Conservation (phyloP, 2,797 vertebrate genomes). For the Hyperoplus immaculatus region DNA sequence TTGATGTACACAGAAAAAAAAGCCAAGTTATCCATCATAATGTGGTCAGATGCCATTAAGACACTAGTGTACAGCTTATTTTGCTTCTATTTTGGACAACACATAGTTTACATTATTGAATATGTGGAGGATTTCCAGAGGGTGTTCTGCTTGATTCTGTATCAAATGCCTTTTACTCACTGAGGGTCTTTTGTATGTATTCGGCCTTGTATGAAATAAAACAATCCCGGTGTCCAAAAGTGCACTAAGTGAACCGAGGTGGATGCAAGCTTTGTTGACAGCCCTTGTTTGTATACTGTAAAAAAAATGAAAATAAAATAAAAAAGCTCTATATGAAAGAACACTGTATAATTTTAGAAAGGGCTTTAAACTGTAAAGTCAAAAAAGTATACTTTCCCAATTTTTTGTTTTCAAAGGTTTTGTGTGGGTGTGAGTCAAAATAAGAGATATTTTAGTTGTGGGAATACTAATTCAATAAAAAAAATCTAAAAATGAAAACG, state of each 20-base stretch:
- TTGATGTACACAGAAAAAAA: conserved; percentile 60
- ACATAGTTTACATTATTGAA: conserved; percentile 72
- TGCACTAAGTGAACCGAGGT: conserved; percentile 69
- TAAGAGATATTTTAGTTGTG: conserved; percentile 62
- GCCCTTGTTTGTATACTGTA: conserved; percentile 69
- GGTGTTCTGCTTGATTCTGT: conserved; percentile 57
- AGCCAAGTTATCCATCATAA: conserved; percentile 56
- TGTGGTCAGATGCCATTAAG: conserved; percentile 60
- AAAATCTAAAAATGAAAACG: conserved; percentile 8
- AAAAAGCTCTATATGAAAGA: conserved; percentile 36
- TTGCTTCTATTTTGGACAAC: conserved; percentile 59
- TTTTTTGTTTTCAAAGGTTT: conserved; percentile 27
- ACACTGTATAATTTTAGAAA: conserved; percentile 73
- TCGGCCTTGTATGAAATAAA: conserved; percentile 45
- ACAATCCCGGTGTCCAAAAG: conserved; percentile 63
- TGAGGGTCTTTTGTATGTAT: conserved; percentile 59
- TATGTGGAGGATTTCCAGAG: conserved; percentile 58
- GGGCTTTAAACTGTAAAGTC: conserved; percentile 52
- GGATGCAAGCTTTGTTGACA: conserved; percentile 52
- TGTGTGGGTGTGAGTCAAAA: conserved; percentile 48
- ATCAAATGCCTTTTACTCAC: conserved; percentile 60
- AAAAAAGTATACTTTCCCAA: conserved; percentile 34
- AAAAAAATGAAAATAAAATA: conserved; percentile 25
- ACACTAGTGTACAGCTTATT: conserved; percentile 85
- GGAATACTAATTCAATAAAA: conserved; percentile 62